Evolutionary conservation across 2,797 vertebrate species (phyloP), one percentile per base, ranked within the genome.

Genomic region (Mormyrus hasselquistii): DNA sequence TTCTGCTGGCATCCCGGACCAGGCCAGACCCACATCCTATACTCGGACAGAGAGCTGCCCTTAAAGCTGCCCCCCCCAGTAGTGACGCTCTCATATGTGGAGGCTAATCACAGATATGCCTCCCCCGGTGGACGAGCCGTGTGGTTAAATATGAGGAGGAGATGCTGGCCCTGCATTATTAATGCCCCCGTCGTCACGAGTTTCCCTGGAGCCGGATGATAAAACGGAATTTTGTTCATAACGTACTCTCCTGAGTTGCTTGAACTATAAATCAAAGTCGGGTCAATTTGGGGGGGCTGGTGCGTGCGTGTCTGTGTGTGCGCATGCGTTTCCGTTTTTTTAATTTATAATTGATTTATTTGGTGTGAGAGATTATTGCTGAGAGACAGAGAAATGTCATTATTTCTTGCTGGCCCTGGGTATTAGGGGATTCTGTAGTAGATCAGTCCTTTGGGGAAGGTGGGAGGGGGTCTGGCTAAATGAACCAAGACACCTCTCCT

Each of bases 301-400:
- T 73, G 65, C 10, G 29, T 73, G 62, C 9, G 29, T 57, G 34
- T 1, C 8, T 29, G 2, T 47, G 57, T 25, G 57, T 34, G 29
- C 0, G 41, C 1, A 6, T 29, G 41, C 6, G 87, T 87, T 89
- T 88, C 62, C 16, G 29, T 87, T n/a, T 83, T 88, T 89, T 89
- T 53, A 88, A 89, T 91, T 88, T 89, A 86, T 62, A 29, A 55
- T 16, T 25, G 25, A 85, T 85, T 49, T 14, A 25, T 25, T 85
- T 86, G 83, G 47, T 86, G 49, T 52, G 83, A 86, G 5, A 44
- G 2, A 29, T 52, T 85, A 50, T 50, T 85, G 83, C 83, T 50
- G 83, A 85, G 47, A 53, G 22, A 53, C 5, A 22, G 47, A 47
- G 12, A 85, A 50, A 29, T 86, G 44, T 53, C n/a, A 29, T 52